Conservation (phyloP, 2,113 vertebrate species). For the Hippocampus mohnikei region DNA sequence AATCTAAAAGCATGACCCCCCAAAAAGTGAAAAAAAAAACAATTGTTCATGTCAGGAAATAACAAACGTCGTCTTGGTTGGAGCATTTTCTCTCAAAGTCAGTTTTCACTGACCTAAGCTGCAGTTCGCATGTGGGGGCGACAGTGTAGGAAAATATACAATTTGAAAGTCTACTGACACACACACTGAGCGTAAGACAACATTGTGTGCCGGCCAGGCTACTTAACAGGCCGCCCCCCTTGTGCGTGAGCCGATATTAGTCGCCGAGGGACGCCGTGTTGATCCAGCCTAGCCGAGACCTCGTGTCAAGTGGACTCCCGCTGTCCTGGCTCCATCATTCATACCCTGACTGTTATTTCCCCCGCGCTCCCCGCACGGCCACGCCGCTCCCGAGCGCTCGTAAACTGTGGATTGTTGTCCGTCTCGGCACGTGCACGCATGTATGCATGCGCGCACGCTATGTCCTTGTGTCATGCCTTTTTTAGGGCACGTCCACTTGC, state of each 20-base stretch:
- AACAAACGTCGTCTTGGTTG: neutral
- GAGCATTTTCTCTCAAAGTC: neutral
- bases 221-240: conserved; percentile 42
- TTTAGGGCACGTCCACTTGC: conserved; percentile 30
- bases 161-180: neutral
- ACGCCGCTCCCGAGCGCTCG: neutral
- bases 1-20: neutral
- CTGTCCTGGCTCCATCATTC: conserved; percentile 63
- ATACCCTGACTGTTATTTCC: conserved; percentile 45
- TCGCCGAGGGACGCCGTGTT: conserved; percentile 54
- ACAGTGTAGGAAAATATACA: neutral
- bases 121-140: neutral
- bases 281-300: conserved; percentile 61
- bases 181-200: conserved; percentile 29
- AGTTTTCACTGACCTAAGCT: neutral
- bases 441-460: conserved; percentile 1
- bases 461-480: conserved; percentile 1
- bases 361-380: conserved; percentile 13
- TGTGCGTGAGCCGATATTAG: conserved; percentile 53
- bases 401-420: conserved; percentile 25
- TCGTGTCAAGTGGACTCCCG: conserved; percentile 65
- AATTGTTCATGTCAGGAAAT: neutral
- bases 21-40: neutral
- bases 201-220: conserved; percentile 36
- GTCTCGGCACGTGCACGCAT: neutral